Base-by-base conservation (phyloP, 2,113 vertebrate species). In the Pteropus alecto region DNA sequence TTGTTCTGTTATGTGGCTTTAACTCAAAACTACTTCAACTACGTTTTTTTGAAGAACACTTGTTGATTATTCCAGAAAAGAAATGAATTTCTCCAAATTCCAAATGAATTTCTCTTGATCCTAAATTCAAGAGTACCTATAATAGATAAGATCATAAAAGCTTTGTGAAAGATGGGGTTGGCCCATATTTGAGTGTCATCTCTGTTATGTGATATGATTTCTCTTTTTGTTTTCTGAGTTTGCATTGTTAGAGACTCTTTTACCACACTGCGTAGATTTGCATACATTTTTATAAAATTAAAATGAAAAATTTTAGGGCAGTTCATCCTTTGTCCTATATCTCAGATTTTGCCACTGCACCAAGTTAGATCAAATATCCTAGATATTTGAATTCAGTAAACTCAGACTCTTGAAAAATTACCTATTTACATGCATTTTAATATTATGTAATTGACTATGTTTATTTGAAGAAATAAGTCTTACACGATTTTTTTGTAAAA, bases 41-140 rank as follows among this genome's bases (percentile, higher is more conserved):
- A 77, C 2, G 14, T 51, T 83, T 81, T 65, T 96, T 58, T 87
- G 38, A 95, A 88, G 61, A 96, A 65, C 28, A 92, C 67, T 35
- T 83, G 41, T 86, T 91, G 48, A 51, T 68, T 56, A 3, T 87
- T 97, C 16, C 41, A 95, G 92, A 65, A 81, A 81, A 92, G 9
- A 94, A 74, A 60, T 60, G 38, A 2, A 35, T 79, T 58, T 90
- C 28, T 83, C 26, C 48, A 91, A 38, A 38, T 38, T 38, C 38
- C 38, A 94, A 74, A 60, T 60, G 38, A 2, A 35, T 79, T 58
- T 90, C 28, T 38, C 26, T 7, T 71, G 30, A 74, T 74, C 56
- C n/a, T 90, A 73, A 95, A 65, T 87, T 90, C 46, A 90, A 46
- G 28, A 54, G 11, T 5, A 84, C 22, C 16, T 30, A 4, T 77